These are phyloP conservation scores for Tromatobia lineatoria DNA, from an alignment of 2,888 invertebrate species.

Conservation along the genomic window DNA sequence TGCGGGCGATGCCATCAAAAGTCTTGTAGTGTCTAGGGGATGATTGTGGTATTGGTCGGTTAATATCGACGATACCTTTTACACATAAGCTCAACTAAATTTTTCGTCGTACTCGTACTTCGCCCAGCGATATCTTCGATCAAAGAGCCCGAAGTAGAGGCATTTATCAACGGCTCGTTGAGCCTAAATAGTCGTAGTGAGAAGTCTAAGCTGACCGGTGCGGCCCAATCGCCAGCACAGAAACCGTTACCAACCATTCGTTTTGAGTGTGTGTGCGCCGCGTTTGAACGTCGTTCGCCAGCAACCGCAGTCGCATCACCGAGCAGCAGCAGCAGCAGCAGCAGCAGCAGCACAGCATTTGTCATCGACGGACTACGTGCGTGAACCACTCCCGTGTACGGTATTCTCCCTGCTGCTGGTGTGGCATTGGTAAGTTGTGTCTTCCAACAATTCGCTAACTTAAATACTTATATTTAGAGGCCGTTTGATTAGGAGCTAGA, in stretches of 20 bases:
- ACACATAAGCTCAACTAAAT: slow-evolving; percentile 48
- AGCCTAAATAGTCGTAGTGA: neutral
- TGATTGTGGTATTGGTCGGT: slow-evolving; percentile 42
- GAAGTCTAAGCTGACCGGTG: slow-evolving; percentile 19
- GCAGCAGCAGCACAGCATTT: slow-evolving; percentile 71
- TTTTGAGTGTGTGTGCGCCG: slow-evolving; percentile 55
- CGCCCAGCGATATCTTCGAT: neutral
- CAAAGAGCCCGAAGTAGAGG: neutral
- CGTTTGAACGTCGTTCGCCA: slow-evolving; percentile 77
- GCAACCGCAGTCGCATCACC: neutral
- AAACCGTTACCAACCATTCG: slow-evolving; percentile 77
- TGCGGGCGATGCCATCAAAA: slow-evolving; percentile 47
- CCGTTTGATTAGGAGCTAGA: too few species aligned
- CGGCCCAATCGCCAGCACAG: slow-evolving; percentile 72
- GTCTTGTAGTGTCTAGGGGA: slow-evolving; percentile 56
- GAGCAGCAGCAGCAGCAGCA: slow-evolving; percentile 2
- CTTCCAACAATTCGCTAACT: neutral
- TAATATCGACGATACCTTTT: slow-evolving; percentile 31
- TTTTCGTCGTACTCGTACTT: slow-evolving; percentile 29
- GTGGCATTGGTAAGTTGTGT: slow-evolving; percentile 71
- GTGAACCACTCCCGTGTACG: slow-evolving; percentile 77
- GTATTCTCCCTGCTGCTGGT: slow-evolving; percentile 61
- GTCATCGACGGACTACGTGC: slow-evolving; percentile 76
- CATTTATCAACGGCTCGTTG: slow-evolving; percentile 21
- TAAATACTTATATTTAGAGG: too few species aligned